A percentile compares a stretch with the other conserved stretches of the same genome.
These are phyloP conservation scores for Elaphurus davidianus DNA, from an alignment of 2,113 vertebrate genomes.

Conservation along the genomic window DNA sequence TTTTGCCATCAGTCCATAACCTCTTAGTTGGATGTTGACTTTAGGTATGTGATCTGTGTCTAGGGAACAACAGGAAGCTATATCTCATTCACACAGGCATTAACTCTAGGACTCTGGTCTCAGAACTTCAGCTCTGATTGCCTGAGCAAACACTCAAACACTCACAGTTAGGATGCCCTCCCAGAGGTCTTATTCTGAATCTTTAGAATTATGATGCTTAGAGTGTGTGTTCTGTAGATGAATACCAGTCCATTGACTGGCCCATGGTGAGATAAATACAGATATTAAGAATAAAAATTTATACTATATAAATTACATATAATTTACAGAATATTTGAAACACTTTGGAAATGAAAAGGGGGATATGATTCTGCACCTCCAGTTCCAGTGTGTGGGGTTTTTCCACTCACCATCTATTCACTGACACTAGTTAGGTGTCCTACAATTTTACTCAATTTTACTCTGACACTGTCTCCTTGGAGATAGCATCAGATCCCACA, in stretches of 20 bases:
- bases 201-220: background rate
- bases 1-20: background rate
- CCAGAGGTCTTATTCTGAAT: background rate
- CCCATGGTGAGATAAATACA: background rate
- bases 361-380: background rate
- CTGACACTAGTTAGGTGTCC: background rate
- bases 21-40: background rate
- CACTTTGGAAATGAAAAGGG: background rate
- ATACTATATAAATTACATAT: background rate
- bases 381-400: background rate
- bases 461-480: background rate
- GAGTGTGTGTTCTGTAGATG: background rate
- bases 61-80: background rate
- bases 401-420: background rate
- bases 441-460: background rate
- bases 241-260: background rate
- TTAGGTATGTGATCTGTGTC: background rate
- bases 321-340: background rate
- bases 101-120: background rate
- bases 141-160: background rate
- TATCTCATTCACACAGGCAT: background rate
- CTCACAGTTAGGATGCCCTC: background rate
- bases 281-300: background rate
- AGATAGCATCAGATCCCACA: background rate
- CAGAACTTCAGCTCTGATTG: background rate